phyloP scores from a whole-genome alignment of 2,797 vertebrate genomes.

The Helicolenus hilgendorfi region DNA sequence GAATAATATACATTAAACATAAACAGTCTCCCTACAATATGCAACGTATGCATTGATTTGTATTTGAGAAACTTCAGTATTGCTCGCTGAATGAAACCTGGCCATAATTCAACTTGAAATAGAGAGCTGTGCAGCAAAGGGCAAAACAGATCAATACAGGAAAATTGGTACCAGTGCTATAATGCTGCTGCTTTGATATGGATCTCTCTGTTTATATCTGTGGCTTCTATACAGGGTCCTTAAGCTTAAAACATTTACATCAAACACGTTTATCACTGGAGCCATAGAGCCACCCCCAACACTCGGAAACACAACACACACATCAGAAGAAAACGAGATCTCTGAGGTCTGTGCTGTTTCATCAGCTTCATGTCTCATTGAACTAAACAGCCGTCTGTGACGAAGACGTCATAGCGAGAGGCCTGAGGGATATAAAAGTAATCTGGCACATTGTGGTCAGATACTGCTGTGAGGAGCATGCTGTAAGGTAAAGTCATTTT shows the following conservation, averaged over 20 bases:
- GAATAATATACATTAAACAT: neutral
- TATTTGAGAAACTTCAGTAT: neutral
- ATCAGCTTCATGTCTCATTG: neutral
- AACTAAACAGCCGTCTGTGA: neutral
- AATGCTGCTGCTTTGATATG: neutral
- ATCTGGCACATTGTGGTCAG: neutral
- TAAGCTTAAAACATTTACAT: neutral
- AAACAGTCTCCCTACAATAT: neutral
- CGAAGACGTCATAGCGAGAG: neutral
- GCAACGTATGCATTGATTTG: neutral
- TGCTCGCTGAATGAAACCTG: neutral
- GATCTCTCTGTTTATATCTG: neutral
- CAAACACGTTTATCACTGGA: neutral
- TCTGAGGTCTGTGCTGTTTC: neutral
- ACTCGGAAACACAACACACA: neutral
- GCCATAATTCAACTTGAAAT: slow-evolving; percentile 25
- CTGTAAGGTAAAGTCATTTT: neutral
- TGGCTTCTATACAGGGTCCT: neutral
- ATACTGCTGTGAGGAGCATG: neutral
- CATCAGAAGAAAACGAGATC: neutral
- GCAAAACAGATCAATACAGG: slow-evolving; percentile 58
- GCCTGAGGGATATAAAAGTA: neutral
- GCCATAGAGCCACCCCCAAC: too few species aligned
- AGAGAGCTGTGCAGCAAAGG: neutral
- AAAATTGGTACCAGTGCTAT: neutral